Conservation (phyloP, 53 echinoderm and acorn worm species). For the Echinarachnius parma region DNA sequence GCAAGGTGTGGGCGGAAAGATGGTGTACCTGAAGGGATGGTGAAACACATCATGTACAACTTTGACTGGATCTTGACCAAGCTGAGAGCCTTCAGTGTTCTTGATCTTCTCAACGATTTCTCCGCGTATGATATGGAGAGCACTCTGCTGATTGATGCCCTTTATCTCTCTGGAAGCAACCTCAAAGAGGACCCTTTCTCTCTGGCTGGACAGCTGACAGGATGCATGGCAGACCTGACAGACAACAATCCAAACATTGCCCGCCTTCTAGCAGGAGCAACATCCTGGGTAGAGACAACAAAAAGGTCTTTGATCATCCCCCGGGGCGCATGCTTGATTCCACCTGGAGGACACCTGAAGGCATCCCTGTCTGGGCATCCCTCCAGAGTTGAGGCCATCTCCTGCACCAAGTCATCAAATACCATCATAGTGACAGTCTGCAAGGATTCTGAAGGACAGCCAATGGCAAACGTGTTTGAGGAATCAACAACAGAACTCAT, state of each 20-base stretch:
- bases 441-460: slow-evolving; percentile 58
- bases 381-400: slow-evolving; percentile 55
- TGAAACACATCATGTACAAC: slow-evolving; percentile 61
- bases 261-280: slow-evolving; percentile 52
- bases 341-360: slow-evolving; percentile 79
- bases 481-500: slow-evolving; percentile 60
- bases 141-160: slow-evolving; percentile 53
- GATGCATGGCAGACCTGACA: slow-evolving; percentile 57
- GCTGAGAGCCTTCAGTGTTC: slow-evolving; percentile 62
- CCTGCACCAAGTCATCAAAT: slow-evolving; percentile 44
- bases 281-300: slow-evolving; percentile 51
- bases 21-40: slow-evolving; percentile 42
- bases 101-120: slow-evolving; percentile 71
- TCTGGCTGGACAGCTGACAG: slow-evolving; percentile 79
- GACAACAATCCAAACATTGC: slow-evolving; percentile 39
- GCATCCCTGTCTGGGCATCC: slow-evolving; percentile 80
- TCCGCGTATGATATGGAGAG: slow-evolving; percentile 43
- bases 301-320: slow-evolving; percentile 57
- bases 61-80: slow-evolving; percentile 81
- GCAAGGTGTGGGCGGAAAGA: slow-evolving; percentile 5
- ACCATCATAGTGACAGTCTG: slow-evolving; percentile 65
- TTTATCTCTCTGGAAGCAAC: slow-evolving; percentile 79
- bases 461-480: slow-evolving; percentile 80
- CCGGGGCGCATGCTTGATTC: slow-evolving; percentile 66
- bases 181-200: slow-evolving; percentile 72